Percentiles rank a stretch among this genome's conserved stretches.
Evolutionary conservation across 2,797 vertebrate genomes (phyloP).

Genomic region (Urophycis tenuis): DNA sequence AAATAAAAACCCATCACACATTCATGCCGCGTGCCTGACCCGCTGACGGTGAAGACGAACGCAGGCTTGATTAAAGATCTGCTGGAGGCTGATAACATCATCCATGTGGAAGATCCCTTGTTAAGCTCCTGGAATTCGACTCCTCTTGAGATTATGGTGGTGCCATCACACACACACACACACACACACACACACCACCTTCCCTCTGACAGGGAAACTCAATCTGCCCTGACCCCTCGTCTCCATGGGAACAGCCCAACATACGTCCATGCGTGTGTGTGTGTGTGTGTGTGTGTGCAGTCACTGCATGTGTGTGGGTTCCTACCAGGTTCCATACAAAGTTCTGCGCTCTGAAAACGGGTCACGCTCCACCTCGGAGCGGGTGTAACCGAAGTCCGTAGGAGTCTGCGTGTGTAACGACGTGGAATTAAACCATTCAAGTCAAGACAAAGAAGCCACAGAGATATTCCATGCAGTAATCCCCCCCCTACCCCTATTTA

Average conservation of each 20-base stretch:
- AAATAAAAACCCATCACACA: neutral
- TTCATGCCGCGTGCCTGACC: neutral
- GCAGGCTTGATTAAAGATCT: constrained; percentile 19
- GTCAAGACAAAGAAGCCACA: constrained; percentile 38
- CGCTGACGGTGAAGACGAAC: neutral
- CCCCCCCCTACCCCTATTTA: constrained; percentile 57
- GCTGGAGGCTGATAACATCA: constrained; percentile 14
- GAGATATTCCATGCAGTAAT: constrained; percentile 50
- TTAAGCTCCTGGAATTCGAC: constrained; percentile 18
- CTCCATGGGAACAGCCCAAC: neutral
- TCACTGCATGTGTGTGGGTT: constrained; percentile 30
- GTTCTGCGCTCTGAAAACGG: neutral
- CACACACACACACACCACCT: constrained; percentile 30
- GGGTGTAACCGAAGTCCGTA: neutral
- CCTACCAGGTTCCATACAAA: neutral
- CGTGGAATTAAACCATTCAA: constrained; percentile 25
- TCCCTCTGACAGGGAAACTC: neutral
- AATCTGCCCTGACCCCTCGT: neutral
- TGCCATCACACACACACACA: constrained; percentile 7
- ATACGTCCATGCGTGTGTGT: constrained; percentile 2
- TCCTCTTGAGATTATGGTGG: constrained; percentile 3
- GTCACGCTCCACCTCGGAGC: neutral
- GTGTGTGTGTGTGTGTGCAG: too few species aligned
- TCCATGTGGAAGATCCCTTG: constrained; percentile 13
- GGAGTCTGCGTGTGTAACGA: constrained; percentile 13